Percentiles rank a stretch among this genome's conserved stretches.
Conservation (phyloP, 1,140 invertebrate genomes). For the Monomorium pharaonis region DNA sequence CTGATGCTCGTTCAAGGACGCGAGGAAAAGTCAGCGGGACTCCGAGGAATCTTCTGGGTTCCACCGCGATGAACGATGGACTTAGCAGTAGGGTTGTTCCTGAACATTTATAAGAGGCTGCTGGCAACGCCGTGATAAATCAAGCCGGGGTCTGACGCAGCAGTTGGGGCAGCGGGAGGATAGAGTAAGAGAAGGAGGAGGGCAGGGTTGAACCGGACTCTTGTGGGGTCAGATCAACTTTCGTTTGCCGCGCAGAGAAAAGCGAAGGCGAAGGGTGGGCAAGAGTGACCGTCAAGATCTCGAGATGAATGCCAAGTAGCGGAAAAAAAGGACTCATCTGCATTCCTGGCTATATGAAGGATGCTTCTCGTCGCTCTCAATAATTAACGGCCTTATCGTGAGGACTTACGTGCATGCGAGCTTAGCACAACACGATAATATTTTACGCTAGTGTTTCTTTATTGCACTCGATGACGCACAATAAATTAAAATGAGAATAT, state of each 20-base stretch:
- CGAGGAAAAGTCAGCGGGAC: constrained; percentile 73
- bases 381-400: constrained; percentile 68
- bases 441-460: background rate
- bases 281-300: constrained; percentile 47
- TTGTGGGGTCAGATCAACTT: constrained; percentile 70
- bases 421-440: background rate
- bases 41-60: constrained; percentile 51
- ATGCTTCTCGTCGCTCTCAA: constrained; percentile 55
- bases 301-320: constrained; percentile 66
- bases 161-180: constrained; percentile 5
- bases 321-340: constrained; percentile 65
- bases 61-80: constrained; percentile 74
- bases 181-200: background rate
- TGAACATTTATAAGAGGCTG: constrained; percentile 77
- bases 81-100: constrained; percentile 70
- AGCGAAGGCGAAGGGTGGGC: constrained; percentile 26
- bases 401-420: constrained; percentile 11
- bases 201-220: constrained; percentile 65
- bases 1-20: constrained; percentile 53
- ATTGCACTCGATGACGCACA: background rate
- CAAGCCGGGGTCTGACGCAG: constrained; percentile 61
- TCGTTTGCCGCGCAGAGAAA: constrained; percentile 55
- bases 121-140: constrained; percentile 78
- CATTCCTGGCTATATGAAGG: constrained; percentile 67
- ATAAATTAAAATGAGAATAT: constrained; percentile 12